These are phyloP conservation scores for Zosterops pallidus DNA, from an alignment of 2,113 vertebrate species.

Conservation along the genomic window DNA sequence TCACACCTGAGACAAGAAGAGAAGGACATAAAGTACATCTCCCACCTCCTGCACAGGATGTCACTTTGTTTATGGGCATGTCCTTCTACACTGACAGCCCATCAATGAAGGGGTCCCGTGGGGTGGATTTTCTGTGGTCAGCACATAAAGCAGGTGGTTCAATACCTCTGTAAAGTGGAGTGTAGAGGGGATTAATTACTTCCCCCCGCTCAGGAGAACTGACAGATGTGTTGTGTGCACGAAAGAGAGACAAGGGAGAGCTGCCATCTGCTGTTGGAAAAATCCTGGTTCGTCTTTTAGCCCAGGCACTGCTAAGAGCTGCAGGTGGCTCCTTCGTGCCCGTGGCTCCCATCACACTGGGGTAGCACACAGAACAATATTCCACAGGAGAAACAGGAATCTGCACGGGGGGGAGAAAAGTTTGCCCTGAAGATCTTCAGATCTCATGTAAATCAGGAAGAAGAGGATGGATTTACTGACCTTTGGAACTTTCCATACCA, in stretches of 20 bases:
- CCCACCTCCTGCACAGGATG: background rate
- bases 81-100: background rate
- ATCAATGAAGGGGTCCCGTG: background rate
- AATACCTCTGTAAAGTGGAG: background rate
- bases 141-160: background rate
- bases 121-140: background rate
- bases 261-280: slow-evolving; percentile 65
- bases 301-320: background rate
- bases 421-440: background rate
- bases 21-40: background rate
- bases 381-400: background rate
- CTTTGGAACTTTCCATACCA: background rate
- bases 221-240: background rate
- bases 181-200: background rate
- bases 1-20: background rate
- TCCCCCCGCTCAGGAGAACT: background rate
- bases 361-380: background rate
- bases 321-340: background rate
- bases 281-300: background rate
- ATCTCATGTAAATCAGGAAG: background rate
- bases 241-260: slow-evolving; percentile 21
- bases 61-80: background rate
- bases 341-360: background rate
- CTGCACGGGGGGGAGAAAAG: fast-evolving
- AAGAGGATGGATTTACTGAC: background rate